phyloP scores from a whole-genome alignment of 2,113 vertebrate species.

The Chlorodrepanis virens region DNA sequence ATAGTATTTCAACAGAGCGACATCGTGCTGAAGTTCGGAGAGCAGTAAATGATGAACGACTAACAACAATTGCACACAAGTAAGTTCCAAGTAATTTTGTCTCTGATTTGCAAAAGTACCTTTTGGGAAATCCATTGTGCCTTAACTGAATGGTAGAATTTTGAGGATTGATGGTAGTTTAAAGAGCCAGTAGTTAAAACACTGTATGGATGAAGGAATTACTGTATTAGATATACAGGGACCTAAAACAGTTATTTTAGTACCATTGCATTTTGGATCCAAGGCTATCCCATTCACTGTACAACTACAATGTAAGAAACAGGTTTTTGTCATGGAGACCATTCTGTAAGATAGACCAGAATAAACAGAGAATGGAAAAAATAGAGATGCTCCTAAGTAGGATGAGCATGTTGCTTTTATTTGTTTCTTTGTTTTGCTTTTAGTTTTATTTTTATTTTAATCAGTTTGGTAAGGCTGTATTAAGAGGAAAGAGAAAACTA shows the following conservation, averaged over 20 bases:
- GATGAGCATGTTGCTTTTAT: not conserved
- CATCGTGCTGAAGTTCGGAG: constrained; percentile 97
- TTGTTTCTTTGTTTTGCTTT: not conserved
- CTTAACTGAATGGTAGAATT: not conserved
- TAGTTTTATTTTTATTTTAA: not conserved
- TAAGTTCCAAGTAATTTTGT: constrained; percentile 74
- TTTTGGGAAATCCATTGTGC: constrained; percentile 15
- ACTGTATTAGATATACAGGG: not conserved
- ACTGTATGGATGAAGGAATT: not conserved
- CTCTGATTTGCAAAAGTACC: not conserved
- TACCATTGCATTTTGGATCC: not conserved
- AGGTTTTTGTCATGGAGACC: not conserved
- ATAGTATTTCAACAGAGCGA: constrained; percentile 95
- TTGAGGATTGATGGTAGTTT: not conserved
- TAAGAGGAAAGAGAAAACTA: not conserved
- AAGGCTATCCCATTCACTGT: not conserved
- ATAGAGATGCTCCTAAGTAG: not conserved
- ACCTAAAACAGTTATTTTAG: not conserved
- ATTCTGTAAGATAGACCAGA: not conserved
- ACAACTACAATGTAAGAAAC: not conserved
- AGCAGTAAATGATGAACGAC: constrained; percentile 96
- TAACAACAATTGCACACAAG: constrained; percentile 97
- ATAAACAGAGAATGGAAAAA: not conserved
- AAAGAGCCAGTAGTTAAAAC: not conserved
- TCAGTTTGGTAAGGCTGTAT: not conserved